Conservation (phyloP, 2,797 vertebrate genomes). For the Tragopan temminckii region DNA sequence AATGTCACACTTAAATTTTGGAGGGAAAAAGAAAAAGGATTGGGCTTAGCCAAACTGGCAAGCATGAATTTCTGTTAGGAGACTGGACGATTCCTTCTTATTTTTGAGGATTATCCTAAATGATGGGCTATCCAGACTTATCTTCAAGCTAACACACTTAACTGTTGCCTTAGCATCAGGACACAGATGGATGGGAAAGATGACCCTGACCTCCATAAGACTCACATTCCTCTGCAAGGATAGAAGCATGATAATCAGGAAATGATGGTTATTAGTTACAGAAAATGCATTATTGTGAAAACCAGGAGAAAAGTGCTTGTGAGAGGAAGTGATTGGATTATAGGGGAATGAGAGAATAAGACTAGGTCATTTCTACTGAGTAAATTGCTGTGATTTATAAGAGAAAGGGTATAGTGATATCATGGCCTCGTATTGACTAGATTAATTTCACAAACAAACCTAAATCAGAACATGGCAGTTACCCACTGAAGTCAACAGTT, state of each 20-base stretch:
- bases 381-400: conserved; percentile 99
- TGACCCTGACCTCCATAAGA: conserved; percentile 88
- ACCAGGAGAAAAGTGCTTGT: conserved; percentile 87
- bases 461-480: conserved; percentile 90
- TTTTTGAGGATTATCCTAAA: conserved; percentile 82
- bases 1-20: neutral
- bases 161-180: conserved; percentile 78
- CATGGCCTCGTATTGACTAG: conserved; percentile 85
- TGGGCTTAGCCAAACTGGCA: conserved; percentile 34
- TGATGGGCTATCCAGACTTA: conserved; percentile 94
- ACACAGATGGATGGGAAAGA: conserved; percentile 88
- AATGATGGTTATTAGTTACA: conserved; percentile 99
- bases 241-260: conserved; percentile 99
- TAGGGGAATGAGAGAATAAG: conserved; percentile 85
- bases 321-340: conserved; percentile 99
- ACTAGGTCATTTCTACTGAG: conserved; percentile 85
- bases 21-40: neutral
- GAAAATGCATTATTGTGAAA: conserved; percentile 98
- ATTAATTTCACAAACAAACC: conserved; percentile 93
- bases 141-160: conserved; percentile 79
- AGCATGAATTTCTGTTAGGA: conserved; percentile 70
- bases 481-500: conserved; percentile 81
- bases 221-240: conserved; percentile 94
- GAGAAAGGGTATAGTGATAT: conserved; percentile 86
- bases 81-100: conserved; percentile 6